Conservation (phyloP, 2,797 vertebrate genomes). For the Schizopygopsis pylzovi region DNA sequence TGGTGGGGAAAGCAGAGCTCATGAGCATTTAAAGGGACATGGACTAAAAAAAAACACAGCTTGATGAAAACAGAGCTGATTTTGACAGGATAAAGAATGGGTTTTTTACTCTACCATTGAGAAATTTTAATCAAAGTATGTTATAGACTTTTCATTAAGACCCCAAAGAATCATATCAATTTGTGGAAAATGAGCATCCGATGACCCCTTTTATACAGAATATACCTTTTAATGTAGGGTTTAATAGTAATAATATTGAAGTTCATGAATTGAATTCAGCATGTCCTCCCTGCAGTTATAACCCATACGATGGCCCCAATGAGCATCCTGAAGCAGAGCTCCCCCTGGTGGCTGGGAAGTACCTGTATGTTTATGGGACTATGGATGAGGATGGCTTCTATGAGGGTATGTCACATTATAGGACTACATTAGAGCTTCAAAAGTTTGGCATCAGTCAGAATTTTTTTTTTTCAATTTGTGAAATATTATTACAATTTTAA, state of each 20-base stretch:
- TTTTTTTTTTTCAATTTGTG: not conserved
- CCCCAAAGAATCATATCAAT: too few relatives aligned
- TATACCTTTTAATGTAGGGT: not conserved
- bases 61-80: too few relatives aligned
- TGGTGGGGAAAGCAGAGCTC: too few relatives aligned
- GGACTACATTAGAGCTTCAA: not conserved
- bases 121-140: too few relatives aligned
- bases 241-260: not conserved
- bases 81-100: too few relatives aligned
- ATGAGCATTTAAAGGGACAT: too few relatives aligned
- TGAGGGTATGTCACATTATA: conserved; percentile 82
- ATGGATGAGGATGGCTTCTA: conserved; percentile 99
- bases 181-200: too few relatives aligned
- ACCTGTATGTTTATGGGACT: conserved; percentile 96
- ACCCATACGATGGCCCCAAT: conserved; percentile 97
- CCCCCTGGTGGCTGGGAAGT: conserved; percentile 95
- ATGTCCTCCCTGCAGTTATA: conserved; percentile 83
- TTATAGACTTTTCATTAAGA: too few relatives aligned
- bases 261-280: not conserved
- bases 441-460: not conserved
- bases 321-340: conserved; percentile 98
- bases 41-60: too few relatives aligned
- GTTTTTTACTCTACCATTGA: too few relatives aligned
- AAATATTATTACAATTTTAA: not conserved
- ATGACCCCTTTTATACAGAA: not conserved